These are phyloP conservation scores for Zeugodacus cucurbitae DNA, from an alignment of 1,140 invertebrate genomes.

Conservation along the genomic window DNA sequence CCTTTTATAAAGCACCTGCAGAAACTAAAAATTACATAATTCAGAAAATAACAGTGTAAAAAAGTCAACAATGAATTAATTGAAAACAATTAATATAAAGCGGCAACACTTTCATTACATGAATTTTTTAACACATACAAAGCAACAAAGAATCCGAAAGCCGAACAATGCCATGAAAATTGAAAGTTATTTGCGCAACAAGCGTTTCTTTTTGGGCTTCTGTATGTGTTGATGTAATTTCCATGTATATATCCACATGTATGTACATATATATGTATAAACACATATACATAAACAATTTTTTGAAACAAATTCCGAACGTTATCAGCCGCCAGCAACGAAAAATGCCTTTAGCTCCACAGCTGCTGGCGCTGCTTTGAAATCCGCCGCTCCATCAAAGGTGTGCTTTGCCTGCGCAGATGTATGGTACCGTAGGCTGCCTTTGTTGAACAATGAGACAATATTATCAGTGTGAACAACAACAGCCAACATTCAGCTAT, in stretches of 20 bases:
- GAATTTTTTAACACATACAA: neutral
- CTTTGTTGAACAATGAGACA: neutral
- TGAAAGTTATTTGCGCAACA: neutral
- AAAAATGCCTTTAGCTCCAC: neutral
- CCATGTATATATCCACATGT: too few relatives aligned
- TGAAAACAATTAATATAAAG: neutral
- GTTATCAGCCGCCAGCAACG: neutral
- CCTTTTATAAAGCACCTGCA: neutral
- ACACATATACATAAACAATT: too few relatives aligned
- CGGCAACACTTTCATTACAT: neutral
- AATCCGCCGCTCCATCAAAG: neutral
- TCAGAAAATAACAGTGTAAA: too few relatives aligned
- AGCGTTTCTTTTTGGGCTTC: neutral
- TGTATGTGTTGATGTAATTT: neutral
- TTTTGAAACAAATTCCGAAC: neutral
- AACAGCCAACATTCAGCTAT: neutral
- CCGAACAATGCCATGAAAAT: neutral
- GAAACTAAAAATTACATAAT: neutral
- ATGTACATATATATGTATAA: too few relatives aligned
- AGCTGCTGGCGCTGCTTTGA: neutral
- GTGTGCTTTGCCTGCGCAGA: neutral
- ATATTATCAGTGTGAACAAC: neutral
- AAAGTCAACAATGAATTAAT: neutral
- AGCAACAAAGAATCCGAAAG: neutral
- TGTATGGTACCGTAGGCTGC: neutral